Evolutionary conservation across 2,113 vertebrate genomes (phyloP).

Genomic region (Heterochromis multidens): DNA sequence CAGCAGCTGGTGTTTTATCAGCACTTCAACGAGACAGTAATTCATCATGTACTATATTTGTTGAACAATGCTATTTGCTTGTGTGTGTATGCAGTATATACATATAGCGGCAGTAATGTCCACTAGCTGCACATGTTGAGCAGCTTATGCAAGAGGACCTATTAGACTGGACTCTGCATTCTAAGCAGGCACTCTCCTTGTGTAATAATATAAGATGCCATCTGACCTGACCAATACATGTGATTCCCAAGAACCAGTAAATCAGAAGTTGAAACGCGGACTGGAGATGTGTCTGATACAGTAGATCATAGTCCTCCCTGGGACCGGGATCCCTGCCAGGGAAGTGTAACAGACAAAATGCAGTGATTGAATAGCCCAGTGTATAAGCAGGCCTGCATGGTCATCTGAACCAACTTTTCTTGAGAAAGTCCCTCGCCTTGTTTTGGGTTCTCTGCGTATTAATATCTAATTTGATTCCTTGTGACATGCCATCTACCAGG

Average conservation of each 20-base stretch:
- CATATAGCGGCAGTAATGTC: neutral
- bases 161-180: neutral
- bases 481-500: conserved; percentile 17
- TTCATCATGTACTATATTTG: conserved; percentile 32
- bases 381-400: neutral
- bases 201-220: neutral
- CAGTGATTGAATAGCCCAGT: conserved; percentile 9
- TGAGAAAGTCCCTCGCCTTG: conserved; percentile 30
- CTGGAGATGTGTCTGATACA: conserved; percentile 15
- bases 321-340: neutral
- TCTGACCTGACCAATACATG: conserved; percentile 1
- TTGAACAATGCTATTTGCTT: conserved; percentile 19
- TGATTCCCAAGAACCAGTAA: conserved; percentile 35
- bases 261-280: conserved; percentile 35
- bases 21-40: neutral
- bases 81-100: neutral
- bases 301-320: neutral
- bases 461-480: conserved; percentile 53
- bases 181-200: neutral
- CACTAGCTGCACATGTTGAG: neutral
- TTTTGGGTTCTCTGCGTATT: neutral
- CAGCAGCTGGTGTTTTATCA: conserved; percentile 31
- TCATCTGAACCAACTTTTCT: neutral
- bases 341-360: neutral
- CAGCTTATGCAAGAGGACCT: neutral